A percentile compares a stretch with the other conserved stretches of the same genome.
Conservation (phyloP, 2,888 invertebrate genomes). For the Limenitis camilla region DNA sequence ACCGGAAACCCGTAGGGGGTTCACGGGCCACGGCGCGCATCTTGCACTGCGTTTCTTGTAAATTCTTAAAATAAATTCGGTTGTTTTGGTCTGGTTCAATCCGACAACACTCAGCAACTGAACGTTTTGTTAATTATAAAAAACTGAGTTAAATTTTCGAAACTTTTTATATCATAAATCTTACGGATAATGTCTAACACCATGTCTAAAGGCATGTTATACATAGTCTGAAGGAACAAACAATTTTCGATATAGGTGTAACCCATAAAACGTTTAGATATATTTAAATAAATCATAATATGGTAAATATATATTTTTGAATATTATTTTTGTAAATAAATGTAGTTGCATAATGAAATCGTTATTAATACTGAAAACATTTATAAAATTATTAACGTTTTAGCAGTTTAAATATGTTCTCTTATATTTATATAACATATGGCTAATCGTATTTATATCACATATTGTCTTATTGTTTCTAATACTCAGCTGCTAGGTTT, state of each 20-base stretch:
- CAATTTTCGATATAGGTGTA: slow-evolving; percentile 29
- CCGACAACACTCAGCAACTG: not conserved
- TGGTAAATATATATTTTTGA: slow-evolving; percentile 56
- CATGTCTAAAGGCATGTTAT: not conserved
- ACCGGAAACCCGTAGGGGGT: slow-evolving; percentile 37
- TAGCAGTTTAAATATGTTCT: slow-evolving; percentile 15
- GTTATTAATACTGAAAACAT: slow-evolving; percentile 53
- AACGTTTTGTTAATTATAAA: too few relatives aligned
- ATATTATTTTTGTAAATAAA: slow-evolving; percentile 60
- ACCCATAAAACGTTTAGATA: slow-evolving; percentile 8
- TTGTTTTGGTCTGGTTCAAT: not conserved
- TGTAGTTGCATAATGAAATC: slow-evolving; percentile 47
- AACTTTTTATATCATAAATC: slow-evolving; percentile 12
- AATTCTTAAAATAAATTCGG: not conserved
- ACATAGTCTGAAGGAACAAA: slow-evolving; percentile 24
- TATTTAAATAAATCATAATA: slow-evolving; percentile 24
- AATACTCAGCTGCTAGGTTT: slow-evolving; percentile 3
- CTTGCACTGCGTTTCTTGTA: slow-evolving; percentile 28
- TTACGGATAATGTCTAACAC: not conserved
- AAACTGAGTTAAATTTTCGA: too few relatives aligned
- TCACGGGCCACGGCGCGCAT: slow-evolving; percentile 31
- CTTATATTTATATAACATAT: slow-evolving; percentile 17
- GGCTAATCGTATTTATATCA: slow-evolving; percentile 3
- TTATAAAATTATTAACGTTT: slow-evolving; percentile 34
- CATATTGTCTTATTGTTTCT: slow-evolving; percentile 7